These are phyloP conservation scores for Timandra comae DNA, from an alignment of 2,888 invertebrate genomes.

Conservation along the genomic window DNA sequence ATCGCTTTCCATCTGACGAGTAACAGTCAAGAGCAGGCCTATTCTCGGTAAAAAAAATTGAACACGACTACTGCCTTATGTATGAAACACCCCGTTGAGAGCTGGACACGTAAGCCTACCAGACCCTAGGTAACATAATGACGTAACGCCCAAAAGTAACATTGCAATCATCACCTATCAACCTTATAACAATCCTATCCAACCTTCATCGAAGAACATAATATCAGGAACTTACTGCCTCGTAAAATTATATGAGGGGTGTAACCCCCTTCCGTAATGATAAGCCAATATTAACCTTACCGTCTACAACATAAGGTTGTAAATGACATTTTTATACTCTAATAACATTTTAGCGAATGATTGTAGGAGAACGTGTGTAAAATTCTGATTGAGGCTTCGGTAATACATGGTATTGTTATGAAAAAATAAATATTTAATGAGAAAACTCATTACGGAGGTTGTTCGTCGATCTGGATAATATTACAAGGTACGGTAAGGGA, in stretches of 20 bases:
- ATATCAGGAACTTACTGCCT: constrained; percentile 26
- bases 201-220: constrained; percentile 27
- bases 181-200: constrained; percentile 17
- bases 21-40: no score
- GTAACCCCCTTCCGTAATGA: constrained; percentile 17
- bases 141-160: no score
- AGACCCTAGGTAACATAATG: no score
- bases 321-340: constrained; percentile 19
- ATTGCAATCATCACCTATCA: neutral
- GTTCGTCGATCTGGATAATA: constrained; percentile 2
- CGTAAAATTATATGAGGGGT: constrained; percentile 33
- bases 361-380: constrained; percentile 4
- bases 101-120: no score
- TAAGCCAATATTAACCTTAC: constrained; percentile 24
- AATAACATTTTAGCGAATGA: constrained; percentile 9
- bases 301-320: constrained; percentile 15
- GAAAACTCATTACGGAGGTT: neutral
- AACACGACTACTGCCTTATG: no score
- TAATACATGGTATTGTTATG: no score
- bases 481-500: no score
- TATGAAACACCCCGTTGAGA: no score
- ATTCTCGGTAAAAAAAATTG: no score
- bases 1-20: no score
- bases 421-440: no score
- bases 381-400: constrained; percentile 5